Conservation (phyloP, 2,797 vertebrate genomes). For the Sphenopsis melanotis region DNA sequence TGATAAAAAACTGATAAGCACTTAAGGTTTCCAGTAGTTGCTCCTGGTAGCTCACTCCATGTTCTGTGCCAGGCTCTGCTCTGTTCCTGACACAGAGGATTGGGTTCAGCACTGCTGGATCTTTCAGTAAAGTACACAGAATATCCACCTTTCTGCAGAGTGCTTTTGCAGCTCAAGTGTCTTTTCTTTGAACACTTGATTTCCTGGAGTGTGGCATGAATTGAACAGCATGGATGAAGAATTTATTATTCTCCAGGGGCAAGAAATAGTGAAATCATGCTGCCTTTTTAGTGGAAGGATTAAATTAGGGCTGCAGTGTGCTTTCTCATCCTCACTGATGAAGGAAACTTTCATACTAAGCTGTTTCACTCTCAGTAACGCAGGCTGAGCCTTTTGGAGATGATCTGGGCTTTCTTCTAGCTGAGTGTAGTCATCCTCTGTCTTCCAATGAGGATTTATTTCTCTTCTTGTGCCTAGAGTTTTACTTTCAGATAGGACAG, state of each 20-base stretch:
- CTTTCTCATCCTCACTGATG: conserved; percentile 49
- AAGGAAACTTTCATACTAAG: conserved; percentile 33
- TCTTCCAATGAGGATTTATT: background rate
- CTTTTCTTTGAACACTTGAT: conserved; percentile 58
- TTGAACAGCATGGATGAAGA: conserved; percentile 65
- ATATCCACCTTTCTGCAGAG: conserved; percentile 45
- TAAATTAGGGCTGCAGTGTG: conserved; percentile 39
- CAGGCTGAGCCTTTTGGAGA: conserved; percentile 13
- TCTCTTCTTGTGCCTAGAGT: background rate
- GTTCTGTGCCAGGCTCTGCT: background rate
- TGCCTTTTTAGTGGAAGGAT: conserved; percentile 54
- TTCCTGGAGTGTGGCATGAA: conserved; percentile 62
- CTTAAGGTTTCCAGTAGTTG: background rate
- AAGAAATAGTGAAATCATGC: conserved; percentile 57
- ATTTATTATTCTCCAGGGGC: conserved; percentile 56
- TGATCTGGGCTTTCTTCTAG: background rate
- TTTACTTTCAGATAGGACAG: background rate
- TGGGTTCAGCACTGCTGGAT: conserved; percentile 35
- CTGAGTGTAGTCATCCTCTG: background rate
- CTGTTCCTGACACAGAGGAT: conserved; percentile 14
- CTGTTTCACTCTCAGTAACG: background rate
- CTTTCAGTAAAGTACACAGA: conserved; percentile 40
- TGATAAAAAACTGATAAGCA: background rate
- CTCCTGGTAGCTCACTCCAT: background rate
- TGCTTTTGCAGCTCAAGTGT: conserved; percentile 58